phyloP scores from a whole-genome alignment of 2,113 vertebrate species.

The Scolopax mira region DNA sequence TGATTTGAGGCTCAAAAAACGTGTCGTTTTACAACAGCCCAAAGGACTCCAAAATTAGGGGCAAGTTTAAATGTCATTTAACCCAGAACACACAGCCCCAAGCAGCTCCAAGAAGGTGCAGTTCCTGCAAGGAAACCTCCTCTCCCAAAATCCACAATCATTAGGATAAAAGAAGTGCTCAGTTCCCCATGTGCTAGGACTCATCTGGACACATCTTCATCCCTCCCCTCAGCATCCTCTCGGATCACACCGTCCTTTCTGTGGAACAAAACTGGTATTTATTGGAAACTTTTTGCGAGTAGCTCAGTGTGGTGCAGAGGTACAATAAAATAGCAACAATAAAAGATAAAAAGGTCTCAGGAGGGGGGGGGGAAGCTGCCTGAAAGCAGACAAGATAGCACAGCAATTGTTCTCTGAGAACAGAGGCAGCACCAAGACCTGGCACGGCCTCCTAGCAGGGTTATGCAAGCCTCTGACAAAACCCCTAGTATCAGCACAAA shows the following conservation, averaged over 20 bases:
- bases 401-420: neutral
- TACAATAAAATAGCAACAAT: fast-evolving
- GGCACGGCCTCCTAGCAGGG: neutral
- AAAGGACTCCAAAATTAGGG: neutral
- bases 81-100: fast-evolving
- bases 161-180: fast-evolving
- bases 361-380: neutral
- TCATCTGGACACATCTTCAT: neutral
- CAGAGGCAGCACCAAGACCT: slow-evolving; percentile 2
- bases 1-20: fast-evolving
- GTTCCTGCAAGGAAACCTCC: neutral
- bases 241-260: neutral
- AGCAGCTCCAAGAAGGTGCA: neutral
- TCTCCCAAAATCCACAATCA: neutral
- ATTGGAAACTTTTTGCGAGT: neutral
- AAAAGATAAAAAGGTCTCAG: neutral
- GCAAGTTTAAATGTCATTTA: neutral
- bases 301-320: neutral
- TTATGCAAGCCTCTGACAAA: slow-evolving; percentile 41
- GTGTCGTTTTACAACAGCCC: neutral
- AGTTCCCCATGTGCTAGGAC: neutral
- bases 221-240: neutral
- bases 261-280: neutral
- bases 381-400: neutral
- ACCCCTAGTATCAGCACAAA: slow-evolving; percentile 23